Evolutionary conservation across 92 coral and sea anemone species (phyloP).

Genomic region (Siderastrea siderea): DNA sequence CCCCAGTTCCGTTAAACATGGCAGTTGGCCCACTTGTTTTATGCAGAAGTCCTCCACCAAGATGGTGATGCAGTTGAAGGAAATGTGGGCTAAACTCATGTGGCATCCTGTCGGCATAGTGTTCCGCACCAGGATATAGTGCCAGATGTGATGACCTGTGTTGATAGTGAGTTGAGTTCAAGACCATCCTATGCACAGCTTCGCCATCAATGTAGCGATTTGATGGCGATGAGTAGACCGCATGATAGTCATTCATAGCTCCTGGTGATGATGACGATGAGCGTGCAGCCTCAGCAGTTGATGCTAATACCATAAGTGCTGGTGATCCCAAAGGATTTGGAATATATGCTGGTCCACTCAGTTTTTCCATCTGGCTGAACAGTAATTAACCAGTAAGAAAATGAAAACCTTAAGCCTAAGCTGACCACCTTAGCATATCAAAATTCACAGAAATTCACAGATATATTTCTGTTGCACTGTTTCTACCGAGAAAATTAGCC

Average conservation of each 20-base stretch:
- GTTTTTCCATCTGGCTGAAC: constrained; percentile 80
- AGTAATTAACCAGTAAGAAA: constrained; percentile 19
- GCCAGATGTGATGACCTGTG: constrained; percentile 88
- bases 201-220: constrained; percentile 86
- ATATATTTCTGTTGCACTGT: neutral
- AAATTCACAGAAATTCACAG: neutral
- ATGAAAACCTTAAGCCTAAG: neutral
- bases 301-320: constrained; percentile 93
- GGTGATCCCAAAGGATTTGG: constrained; percentile 93
- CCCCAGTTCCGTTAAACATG: constrained; percentile 88
- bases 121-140: constrained; percentile 82
- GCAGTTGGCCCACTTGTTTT: constrained; percentile 84
- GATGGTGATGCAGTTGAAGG: constrained; percentile 84
- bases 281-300: constrained; percentile 94
- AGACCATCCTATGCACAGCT: constrained; percentile 90
- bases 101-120: constrained; percentile 83
- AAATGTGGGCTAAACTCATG: constrained; percentile 88
- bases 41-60: constrained; percentile 83
- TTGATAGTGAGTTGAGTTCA: constrained; percentile 85
- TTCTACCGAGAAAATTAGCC: constrained; percentile 6
- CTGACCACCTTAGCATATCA: neutral
- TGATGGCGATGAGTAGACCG: constrained; percentile 87
- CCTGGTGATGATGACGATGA: constrained; percentile 85
- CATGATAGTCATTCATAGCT: constrained; percentile 85
- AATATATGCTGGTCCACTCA: constrained; percentile 83